These are phyloP conservation scores for Propithecus coquereli DNA, from an alignment of 2,113 vertebrate genomes.

Conservation along the genomic window DNA sequence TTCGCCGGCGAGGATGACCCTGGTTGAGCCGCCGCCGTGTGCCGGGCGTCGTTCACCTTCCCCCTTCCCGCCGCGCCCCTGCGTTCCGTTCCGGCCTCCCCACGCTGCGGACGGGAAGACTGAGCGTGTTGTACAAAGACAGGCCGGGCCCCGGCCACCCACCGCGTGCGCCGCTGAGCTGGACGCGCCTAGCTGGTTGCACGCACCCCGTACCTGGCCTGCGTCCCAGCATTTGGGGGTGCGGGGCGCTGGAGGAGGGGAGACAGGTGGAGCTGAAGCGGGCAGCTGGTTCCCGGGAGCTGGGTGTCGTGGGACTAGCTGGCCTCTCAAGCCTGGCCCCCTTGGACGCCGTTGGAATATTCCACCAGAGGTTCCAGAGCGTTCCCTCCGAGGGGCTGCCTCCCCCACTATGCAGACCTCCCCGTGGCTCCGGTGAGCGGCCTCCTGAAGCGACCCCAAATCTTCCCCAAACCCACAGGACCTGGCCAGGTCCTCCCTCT, in stretches of 20 bases:
- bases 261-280: not conserved
- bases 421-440: not conserved
- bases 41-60: not conserved
- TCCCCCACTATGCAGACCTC: not conserved
- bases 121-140: not conserved
- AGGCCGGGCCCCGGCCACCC: not conserved
- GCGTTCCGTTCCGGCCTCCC: not conserved
- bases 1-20: accelerated
- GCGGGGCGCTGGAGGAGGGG: not conserved
- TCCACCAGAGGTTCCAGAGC: accelerated
- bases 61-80: accelerated
- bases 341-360: accelerated
- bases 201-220: accelerated
- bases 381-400: not conserved
- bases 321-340: not conserved
- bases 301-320: no score
- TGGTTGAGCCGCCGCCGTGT: not conserved
- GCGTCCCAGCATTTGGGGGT: not conserved
- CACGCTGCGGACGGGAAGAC: not conserved
- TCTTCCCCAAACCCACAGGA: not conserved
- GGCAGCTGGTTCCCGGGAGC: not conserved
- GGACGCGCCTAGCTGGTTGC: not conserved
- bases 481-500: not conserved
- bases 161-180: accelerated
- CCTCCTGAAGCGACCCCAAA: not conserved